Evolutionary conservation across 2,888 invertebrate species (phyloP).

Genomic region (Drosophila rellima): DNA sequence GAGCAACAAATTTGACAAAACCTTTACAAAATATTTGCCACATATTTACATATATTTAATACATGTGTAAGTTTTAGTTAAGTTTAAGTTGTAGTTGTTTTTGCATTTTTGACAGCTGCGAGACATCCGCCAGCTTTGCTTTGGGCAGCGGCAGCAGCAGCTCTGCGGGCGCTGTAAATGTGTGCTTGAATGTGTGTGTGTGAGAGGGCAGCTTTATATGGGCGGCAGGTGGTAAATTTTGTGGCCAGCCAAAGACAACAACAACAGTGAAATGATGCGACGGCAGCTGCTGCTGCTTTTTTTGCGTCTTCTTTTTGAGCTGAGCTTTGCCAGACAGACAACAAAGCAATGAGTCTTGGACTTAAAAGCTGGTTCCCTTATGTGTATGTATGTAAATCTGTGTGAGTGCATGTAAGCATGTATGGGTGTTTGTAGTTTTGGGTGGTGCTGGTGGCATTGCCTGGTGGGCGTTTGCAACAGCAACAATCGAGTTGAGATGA

Average conservation of each 20-base stretch:
- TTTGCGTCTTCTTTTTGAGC: constrained; percentile 68
- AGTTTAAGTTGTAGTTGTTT: constrained; percentile 22
- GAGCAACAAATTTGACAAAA: constrained; percentile 36
- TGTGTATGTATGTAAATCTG: constrained; percentile 12
- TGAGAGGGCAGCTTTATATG: constrained; percentile 70
- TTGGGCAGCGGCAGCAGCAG: constrained; percentile 20
- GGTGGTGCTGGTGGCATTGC: constrained; percentile 68
- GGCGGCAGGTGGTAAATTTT: constrained; percentile 84
- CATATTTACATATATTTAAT: background rate
- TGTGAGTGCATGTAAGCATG: constrained; percentile 4
- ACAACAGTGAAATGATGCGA: constrained; percentile 56
- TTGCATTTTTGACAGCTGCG: constrained; percentile 61
- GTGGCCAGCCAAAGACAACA: constrained; percentile 58
- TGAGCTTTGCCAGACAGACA: constrained; percentile 54
- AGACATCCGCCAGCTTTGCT: constrained; percentile 50
- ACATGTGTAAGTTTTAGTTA: constrained; percentile 9
- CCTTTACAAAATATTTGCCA: constrained; percentile 5
- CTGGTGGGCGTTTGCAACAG: constrained; percentile 64
- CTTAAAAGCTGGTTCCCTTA: constrained; percentile 65
- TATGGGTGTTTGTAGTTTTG: constrained; percentile 42
- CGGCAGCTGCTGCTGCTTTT: constrained; percentile 67
- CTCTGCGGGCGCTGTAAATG: constrained; percentile 36
- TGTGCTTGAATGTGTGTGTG: background rate
- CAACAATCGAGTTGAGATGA: constrained; percentile 17
- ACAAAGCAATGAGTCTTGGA: constrained; percentile 58